Conservation (phyloP, 1,140 invertebrate genomes). For the Leptinotarsa texana region DNA sequence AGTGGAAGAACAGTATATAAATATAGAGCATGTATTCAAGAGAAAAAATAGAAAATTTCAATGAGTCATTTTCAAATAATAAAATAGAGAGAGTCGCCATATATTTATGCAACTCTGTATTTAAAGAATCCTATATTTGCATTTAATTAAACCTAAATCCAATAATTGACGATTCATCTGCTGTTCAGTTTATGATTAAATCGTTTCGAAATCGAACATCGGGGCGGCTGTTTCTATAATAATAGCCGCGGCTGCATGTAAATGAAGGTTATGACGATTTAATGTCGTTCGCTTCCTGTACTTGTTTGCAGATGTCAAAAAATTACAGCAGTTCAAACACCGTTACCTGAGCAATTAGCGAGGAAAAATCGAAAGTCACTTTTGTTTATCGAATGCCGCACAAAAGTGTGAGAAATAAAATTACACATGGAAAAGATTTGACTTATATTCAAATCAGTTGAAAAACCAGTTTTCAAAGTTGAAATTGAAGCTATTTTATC, state of each 20-base stretch:
- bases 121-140: not conserved
- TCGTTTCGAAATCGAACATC: not conserved
- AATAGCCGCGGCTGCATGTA: not conserved
- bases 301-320: slow-evolving; percentile 2
- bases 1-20: no score
- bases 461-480: no score
- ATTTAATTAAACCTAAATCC: not conserved
- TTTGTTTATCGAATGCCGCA: no score
- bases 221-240: not conserved
- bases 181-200: slow-evolving; percentile 16
- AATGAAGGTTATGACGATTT: not conserved
- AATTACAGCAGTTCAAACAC: not conserved
- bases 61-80: no score
- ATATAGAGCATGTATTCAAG: no score
- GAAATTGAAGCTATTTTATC: no score
- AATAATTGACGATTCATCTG: not conserved
- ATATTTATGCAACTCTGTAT: no score
- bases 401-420: no score
- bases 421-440: no score
- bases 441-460: no score
- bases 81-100: no score
- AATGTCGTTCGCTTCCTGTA: not conserved
- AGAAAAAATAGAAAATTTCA: no score
- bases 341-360: not conserved
- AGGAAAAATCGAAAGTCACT: not conserved